Percentiles rank a stretch among this genome's conserved stretches.
Conservation (phyloP, 1,140 invertebrate species). For the Cryptotermes secundus region DNA sequence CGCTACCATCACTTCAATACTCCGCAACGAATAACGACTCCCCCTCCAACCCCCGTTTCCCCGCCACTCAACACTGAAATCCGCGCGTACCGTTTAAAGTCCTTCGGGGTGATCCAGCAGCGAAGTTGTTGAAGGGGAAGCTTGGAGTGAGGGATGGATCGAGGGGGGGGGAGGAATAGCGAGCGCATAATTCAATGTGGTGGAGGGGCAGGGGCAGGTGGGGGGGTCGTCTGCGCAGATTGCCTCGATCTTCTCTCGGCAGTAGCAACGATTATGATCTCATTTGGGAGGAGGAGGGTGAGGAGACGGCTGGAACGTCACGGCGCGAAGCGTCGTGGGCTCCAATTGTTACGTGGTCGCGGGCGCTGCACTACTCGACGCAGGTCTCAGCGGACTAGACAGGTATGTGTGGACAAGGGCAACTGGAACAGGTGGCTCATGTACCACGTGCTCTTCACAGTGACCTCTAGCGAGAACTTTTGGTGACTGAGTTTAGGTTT, state of each 20-base stretch:
- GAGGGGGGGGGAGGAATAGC: not conserved
- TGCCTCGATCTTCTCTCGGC: conserved; percentile 31
- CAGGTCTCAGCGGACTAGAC: not conserved
- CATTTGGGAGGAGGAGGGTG: conserved; percentile 27
- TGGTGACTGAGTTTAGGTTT: too few species aligned
- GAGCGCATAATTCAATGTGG: not conserved
- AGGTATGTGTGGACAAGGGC: not conserved
- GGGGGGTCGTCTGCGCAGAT: conserved; percentile 27
- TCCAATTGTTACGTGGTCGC: not conserved
- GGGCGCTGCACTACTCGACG: not conserved
- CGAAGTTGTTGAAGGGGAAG: conserved; percentile 23
- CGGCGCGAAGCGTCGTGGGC: not conserved
- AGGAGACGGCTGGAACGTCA: not conserved
- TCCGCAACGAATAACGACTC: conserved; percentile 10
- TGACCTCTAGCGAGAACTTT: too few species aligned
- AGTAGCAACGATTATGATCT: conserved; percentile 30
- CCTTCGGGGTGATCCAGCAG: conserved; percentile 29
- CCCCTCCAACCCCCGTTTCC: not conserved
- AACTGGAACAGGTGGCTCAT: not conserved
- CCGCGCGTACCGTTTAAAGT: conserved; percentile 31
- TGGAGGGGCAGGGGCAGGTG: not conserved
- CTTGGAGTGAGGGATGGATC: not conserved
- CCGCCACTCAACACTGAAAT: conserved; percentile 23
- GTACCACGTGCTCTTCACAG: not conserved
- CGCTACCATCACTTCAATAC: conserved; percentile 12